Conservation (phyloP, 37 sponge, comb jelly and placozoan species). For the Amphimedon queenslandica region DNA sequence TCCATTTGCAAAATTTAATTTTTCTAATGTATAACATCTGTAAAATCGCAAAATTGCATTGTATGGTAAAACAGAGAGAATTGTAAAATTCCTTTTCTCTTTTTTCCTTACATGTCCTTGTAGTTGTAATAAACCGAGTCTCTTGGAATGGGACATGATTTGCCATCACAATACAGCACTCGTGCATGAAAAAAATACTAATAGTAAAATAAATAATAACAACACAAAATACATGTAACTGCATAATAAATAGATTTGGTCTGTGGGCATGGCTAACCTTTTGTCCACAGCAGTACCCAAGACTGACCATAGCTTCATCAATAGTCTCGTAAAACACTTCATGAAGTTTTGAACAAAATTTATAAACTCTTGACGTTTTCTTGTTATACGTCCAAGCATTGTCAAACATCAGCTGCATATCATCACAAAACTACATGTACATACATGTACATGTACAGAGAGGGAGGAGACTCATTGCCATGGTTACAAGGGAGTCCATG, state of each 20-base stretch:
- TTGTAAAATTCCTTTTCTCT: no score
- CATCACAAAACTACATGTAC: slow-evolving; percentile 84
- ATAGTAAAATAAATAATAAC: not conserved
- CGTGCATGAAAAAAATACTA: slow-evolving; percentile 87
- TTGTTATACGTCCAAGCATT: slow-evolving; percentile 97
- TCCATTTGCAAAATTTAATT: no score
- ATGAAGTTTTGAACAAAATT: slow-evolving; percentile 70
- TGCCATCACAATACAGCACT: slow-evolving; percentile 93
- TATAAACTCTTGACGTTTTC: slow-evolving; percentile 84
- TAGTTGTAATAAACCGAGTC: slow-evolving; percentile 77
- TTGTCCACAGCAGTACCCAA: slow-evolving; percentile 95
- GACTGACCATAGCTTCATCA: slow-evolving; percentile 64
- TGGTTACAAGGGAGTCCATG: not conserved
- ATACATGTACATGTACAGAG: no score
- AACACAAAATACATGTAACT: slow-evolving; percentile 1
- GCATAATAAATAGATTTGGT: no score
- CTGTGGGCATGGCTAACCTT: no score
- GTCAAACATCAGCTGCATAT: slow-evolving; percentile 94
- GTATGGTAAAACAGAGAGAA: no score
- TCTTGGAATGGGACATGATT: slow-evolving; percentile 84
- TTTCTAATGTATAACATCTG: no score
- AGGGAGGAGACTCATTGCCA: not conserved
- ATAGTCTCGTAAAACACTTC: slow-evolving; percentile 85
- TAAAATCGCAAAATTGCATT: no score
- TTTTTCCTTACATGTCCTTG: slow-evolving; percentile 76